Conservation (phyloP, 2,888 invertebrate species). For the Pristionchus entomophagus region DNA sequence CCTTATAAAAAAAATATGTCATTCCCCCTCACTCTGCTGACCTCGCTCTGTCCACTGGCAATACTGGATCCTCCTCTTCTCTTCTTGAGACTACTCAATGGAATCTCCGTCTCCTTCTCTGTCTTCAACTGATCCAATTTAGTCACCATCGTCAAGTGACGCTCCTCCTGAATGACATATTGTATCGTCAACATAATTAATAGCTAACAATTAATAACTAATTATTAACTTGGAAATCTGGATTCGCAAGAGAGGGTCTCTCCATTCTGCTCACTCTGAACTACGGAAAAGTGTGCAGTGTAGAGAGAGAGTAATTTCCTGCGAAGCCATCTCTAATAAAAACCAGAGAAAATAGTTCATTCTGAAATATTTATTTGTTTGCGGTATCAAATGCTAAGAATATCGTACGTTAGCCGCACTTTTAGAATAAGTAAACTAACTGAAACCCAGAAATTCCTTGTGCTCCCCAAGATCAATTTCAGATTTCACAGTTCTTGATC, state of each 20-base stretch:
- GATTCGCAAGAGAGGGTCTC: too few species aligned
- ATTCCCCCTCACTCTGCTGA: neutral
- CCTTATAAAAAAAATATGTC: neutral
- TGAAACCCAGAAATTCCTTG: too few species aligned
- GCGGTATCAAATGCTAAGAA: neutral
- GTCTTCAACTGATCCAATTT: constrained; percentile 53
- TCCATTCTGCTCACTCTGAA: neutral
- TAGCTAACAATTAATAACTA: too few species aligned
- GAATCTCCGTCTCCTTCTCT: constrained; percentile 19
- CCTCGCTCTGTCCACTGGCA: constrained; percentile 32
- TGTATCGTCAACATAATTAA: too few species aligned
- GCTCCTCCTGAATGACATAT: constrained; percentile 35
- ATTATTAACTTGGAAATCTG: too few species aligned
- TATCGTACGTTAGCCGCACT: too few species aligned
- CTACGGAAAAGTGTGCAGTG: too few species aligned
- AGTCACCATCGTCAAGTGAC: constrained; percentile 45
- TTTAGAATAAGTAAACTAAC: too few species aligned
- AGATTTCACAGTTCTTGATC: too few species aligned
- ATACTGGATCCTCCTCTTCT: neutral
- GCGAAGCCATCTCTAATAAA: too few species aligned
- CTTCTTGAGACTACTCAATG: neutral
- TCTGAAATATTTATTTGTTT: neutral
- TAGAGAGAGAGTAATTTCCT: constrained; percentile 12
- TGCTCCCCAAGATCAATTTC: too few species aligned
- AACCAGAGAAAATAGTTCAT: too few species aligned